Evolutionary conservation across 2,888 invertebrate species (phyloP).

Genomic region (Saturnia japonica): DNA sequence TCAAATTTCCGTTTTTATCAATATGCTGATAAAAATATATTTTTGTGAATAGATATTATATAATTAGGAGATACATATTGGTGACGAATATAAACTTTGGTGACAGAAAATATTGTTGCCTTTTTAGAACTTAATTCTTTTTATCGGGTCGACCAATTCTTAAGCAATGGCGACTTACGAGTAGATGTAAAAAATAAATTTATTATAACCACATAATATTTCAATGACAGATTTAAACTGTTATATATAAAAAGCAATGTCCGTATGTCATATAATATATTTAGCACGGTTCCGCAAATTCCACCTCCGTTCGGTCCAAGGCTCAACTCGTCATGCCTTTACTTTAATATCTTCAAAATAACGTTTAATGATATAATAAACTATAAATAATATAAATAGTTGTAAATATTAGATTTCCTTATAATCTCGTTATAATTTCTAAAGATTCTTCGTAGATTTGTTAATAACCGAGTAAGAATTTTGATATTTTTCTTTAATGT

Average conservation of each 20-base stretch:
- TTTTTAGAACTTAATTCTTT: no score
- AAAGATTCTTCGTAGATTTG: background rate
- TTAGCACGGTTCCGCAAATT: constrained; percentile 3
- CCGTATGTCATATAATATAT: background rate
- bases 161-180: background rate
- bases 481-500: background rate
- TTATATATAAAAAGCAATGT: background rate
- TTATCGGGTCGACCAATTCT: background rate
- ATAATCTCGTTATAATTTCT: background rate
- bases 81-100: no score
- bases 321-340: constrained; percentile 2
- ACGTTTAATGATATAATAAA: background rate
- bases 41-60: no score
- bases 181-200: background rate
- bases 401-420: background rate
- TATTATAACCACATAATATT: background rate
- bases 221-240: background rate
- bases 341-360: background rate
- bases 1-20: no score
- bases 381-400: background rate
- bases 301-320: constrained; percentile 1
- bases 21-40: no score
- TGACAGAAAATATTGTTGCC: no score
- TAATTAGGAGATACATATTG: no score
- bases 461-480: background rate